Evolutionary conservation across 2,888 invertebrate species (phyloP).

Genomic region (Cerastis rubricosa): DNA sequence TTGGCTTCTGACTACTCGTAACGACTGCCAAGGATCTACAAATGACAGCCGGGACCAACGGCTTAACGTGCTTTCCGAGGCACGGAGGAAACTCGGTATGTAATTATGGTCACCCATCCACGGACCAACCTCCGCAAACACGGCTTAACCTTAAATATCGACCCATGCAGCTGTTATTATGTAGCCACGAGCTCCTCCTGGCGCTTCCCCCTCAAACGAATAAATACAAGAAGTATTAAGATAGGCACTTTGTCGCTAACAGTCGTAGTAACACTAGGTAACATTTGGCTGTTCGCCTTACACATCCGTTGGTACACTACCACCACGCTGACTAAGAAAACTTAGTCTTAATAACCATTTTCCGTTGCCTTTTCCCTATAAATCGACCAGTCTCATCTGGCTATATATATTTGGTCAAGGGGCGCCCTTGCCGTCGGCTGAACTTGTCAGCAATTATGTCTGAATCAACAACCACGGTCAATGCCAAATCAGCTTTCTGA

Average conservation of each 20-base stretch:
- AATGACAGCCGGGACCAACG: too few species aligned
- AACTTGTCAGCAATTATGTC: slow-evolving; percentile 48
- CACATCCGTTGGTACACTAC: not conserved
- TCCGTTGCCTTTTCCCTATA: not conserved
- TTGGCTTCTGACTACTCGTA: too few species aligned
- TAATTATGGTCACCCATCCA: too few species aligned
- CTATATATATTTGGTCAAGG: slow-evolving; percentile 52
- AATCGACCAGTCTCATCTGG: slow-evolving; percentile 23
- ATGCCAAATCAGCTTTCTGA: slow-evolving; percentile 40
- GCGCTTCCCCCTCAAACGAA: too few species aligned
- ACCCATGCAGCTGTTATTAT: too few species aligned
- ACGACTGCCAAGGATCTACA: too few species aligned
- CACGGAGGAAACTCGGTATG: too few species aligned
- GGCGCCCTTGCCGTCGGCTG: slow-evolving; percentile 49
- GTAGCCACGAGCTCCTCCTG: too few species aligned
- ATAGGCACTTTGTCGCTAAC: not conserved
- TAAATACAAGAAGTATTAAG: not conserved
- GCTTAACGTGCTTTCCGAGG: too few species aligned
- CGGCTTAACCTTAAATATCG: too few species aligned
- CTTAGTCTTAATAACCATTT: not conserved
- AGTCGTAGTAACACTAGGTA: not conserved
- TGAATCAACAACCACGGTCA: slow-evolving; percentile 58
- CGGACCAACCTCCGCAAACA: too few species aligned
- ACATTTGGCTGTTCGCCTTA: too few species aligned
- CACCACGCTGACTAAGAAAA: not conserved